Evolutionary conservation across 2,888 invertebrate genomes (phyloP), one percentile per base, ranked within the genome.

Genomic region (Drosophila tripunctata): DNA sequence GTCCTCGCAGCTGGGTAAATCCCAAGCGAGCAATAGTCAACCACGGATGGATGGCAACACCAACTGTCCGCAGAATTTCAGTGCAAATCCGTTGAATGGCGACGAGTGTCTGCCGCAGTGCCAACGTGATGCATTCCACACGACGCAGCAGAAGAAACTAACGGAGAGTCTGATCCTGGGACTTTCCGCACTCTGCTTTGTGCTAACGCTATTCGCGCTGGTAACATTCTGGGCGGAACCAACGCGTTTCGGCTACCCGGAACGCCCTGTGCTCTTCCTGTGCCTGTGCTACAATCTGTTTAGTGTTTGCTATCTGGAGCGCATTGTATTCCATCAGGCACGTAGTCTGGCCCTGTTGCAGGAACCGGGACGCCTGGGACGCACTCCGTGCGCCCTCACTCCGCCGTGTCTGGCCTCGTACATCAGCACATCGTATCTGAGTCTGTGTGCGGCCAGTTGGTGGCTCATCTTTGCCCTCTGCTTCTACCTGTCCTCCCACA

Each of bases 181-280:
- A 3, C 94, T 96, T 92, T 95, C 96, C 0, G 94, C 96, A 90
- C 91, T 96, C 22, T 95, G 96, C 67, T 93, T 96, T 85, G 92
- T 96, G 1, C 95, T 97, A 12, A 97, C 98, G 0, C 92, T 96
- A 0, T 97, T 98, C 90, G 95, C 96, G 0, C 91, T 96, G 77
- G 92, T 96, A 47, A 98, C 98, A 0, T 98, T 97, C 91, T 94
- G 96, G 92, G 95, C 98, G 35, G 98, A 98, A 88, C 96, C 96
- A 24, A 94, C 95, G 31, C 92, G 98, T 51, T 99, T 98, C 90
- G 94, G 96, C 35, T 98, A 98, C 92, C 98, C 98, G 0, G 98
- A 98, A 89, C 93, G 98, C 40, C 98, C 98, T 0, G 96, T 97
- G 33, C 95, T 98, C 60, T 98, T 97, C 92, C 93, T 98, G 66